Percentiles rank a stretch among this genome's conserved stretches.
Evolutionary conservation across 2,113 vertebrate species (phyloP).

Genomic region (Tragelaphus scriptus): DNA sequence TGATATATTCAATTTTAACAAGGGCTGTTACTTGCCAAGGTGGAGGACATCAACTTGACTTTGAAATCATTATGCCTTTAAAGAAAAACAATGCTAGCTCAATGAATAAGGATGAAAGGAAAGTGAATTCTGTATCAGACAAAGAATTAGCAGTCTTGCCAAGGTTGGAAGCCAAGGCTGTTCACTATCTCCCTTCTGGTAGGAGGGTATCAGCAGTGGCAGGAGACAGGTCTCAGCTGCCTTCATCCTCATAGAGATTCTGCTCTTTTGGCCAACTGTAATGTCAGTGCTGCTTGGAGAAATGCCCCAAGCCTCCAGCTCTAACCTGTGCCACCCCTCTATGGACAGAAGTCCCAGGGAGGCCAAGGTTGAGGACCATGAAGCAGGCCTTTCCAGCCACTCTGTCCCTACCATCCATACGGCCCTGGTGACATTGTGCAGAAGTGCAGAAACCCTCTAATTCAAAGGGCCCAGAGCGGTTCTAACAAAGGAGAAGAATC

Average conservation of each 20-base stretch:
- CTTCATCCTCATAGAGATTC: neutral
- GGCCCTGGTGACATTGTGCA: neutral
- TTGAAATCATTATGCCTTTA: slow-evolving; percentile 9
- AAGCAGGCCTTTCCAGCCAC: neutral
- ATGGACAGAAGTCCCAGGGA: neutral
- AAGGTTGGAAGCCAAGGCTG: neutral
- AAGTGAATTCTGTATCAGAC: neutral
- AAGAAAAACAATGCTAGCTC: slow-evolving; percentile 3
- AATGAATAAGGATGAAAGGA: neutral
- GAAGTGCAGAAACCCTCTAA: neutral
- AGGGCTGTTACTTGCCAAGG: neutral
- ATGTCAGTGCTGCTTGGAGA: neutral
- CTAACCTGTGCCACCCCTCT: neutral
- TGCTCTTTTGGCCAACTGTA: neutral
- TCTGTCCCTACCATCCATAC: neutral
- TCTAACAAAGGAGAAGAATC: neutral
- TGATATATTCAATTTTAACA: neutral
- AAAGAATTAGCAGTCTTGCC: neutral
- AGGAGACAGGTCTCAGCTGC: neutral
- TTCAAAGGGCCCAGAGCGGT: neutral
- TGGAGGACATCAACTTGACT: neutral
- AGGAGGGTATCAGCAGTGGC: too few relatives aligned
- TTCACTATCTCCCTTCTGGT: neutral
- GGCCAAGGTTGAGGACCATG: neutral
- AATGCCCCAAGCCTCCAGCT: neutral